A percentile compares a stretch with the other conserved stretches of the same genome.
Conservation (phyloP, 64 coral and sea anemone species). For the Catalaphyllia jardinei region DNA sequence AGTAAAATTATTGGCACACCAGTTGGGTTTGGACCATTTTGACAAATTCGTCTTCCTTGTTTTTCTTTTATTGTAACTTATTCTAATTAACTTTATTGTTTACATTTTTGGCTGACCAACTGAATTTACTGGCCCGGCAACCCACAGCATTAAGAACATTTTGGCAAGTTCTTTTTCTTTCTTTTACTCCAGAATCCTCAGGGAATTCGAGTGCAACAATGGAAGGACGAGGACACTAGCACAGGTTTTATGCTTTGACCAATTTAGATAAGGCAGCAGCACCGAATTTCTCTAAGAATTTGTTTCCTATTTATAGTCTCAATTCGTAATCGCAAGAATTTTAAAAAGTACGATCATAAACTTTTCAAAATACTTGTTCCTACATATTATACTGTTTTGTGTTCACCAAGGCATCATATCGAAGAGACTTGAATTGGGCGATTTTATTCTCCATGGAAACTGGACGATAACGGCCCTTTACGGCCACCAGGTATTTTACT, state of each 20-base stretch:
- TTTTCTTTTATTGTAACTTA: no score
- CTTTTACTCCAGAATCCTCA: slow-evolving; percentile 58
- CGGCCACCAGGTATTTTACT: slow-evolving; percentile 44
- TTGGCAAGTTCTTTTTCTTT: background rate
- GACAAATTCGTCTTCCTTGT: no score
- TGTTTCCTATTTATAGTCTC: no score
- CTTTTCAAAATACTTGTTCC: no score
- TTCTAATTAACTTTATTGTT: no score
- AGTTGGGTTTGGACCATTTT: no score
- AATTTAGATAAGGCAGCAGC: background rate
- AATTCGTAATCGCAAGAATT: no score
- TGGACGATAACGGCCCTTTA: slow-evolving; percentile 62
- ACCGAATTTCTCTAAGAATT: no score
- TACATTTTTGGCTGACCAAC: background rate
- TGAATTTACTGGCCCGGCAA: background rate
- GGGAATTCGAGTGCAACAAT: slow-evolving; percentile 56
- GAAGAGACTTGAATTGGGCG: slow-evolving; percentile 8
- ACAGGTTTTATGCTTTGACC: slow-evolving; percentile 18
- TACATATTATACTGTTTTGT: background rate
- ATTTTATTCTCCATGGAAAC: slow-evolving; percentile 44
- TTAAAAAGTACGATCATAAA: no score
- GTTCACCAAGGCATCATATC: slow-evolving; percentile 35
- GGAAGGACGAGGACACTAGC: slow-evolving; percentile 53
- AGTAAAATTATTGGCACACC: no score
- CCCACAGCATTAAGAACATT: background rate